Base-by-base conservation (phyloP, 1,140 invertebrate species). In the Dreissena rostriformis region DNA sequence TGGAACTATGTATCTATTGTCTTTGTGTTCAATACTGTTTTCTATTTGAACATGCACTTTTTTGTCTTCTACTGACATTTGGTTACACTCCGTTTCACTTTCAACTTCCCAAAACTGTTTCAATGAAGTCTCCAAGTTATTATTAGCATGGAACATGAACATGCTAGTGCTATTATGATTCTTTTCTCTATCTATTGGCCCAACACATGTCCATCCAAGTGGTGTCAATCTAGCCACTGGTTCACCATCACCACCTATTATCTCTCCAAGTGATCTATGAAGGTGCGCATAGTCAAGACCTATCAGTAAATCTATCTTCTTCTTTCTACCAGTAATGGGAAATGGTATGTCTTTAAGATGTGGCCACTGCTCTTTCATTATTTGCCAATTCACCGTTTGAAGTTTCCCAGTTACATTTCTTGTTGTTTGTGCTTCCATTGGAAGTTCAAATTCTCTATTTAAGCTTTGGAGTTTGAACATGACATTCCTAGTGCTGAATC, bases 21-120 rank as follows among this genome's bases (percentile, higher is more conserved):
- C 39, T 12, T 52, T 22, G n/a, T 12, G 24, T 65, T 81, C 17
- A 14, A 49, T 29, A 11, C n/a, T 55, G 8, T n/a, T 52, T 22
- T 73, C 57, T 49, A 28, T 51, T 17, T 15, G 8, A 11, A 22
- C 55, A 17, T 39, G 26, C 17, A 53, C 17, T 19, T 26, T 52
- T 2, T 24, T 55, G 19, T 61, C 67, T 74, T 73, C n/a, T 66
- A 28, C 0, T 14, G 53, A 12, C 19, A 26, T 22, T 24, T 8
- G 15, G 24, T 29, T 17, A 15, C 19, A 26, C 29, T 24, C 24
- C 19, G 55, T 22, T 61, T 61, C 57, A 61, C 22, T 67, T 74
- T 83, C 82, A 17, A 75, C 10, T 77, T 84, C 82, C 82, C 74
- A 84, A 26, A 76, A 76, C 14, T 29, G 49, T 63, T 68, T 22